These are phyloP conservation scores for Champsocephalus esox DNA, from an alignment of 2,797 vertebrate species.

Conservation along the genomic window DNA sequence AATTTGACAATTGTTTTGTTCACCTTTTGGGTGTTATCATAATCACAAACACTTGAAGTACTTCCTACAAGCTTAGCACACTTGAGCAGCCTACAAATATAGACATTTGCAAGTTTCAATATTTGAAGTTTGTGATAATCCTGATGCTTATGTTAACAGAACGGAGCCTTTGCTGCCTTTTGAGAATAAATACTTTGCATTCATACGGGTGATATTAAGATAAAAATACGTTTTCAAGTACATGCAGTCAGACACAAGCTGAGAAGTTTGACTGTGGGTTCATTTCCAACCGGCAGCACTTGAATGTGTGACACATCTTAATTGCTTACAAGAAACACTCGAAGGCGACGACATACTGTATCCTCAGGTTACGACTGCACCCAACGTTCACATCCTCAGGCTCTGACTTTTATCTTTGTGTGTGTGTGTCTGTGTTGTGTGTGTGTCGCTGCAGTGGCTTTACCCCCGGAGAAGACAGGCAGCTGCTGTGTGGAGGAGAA, in stretches of 20 bases:
- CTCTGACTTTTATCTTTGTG: conserved; percentile 72
- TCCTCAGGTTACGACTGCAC: conserved; percentile 76
- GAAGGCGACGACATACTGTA: conserved; percentile 40
- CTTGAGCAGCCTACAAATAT: not conserved
- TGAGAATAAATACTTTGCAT: not conserved
- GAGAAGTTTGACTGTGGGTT: conserved; percentile 24
- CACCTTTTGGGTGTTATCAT: conserved; percentile 14
- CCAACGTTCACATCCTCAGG: conserved; percentile 65
- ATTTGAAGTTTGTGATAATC: not conserved
- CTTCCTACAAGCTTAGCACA: not conserved
- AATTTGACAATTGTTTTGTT: conserved; percentile 14
- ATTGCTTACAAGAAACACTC: conserved; percentile 67
- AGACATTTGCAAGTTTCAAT: not conserved
- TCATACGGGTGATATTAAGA: not conserved
- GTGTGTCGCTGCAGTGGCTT: conserved; percentile 87
- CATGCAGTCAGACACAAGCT: not conserved
- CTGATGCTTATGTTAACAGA: not conserved
- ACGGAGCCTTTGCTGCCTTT: not conserved
- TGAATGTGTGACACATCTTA: conserved; percentile 59
- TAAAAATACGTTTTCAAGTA: conserved; percentile 7
- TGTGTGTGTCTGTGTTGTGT: conserved; percentile 32
- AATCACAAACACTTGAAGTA: not conserved
- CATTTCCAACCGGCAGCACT: conserved; percentile 32
- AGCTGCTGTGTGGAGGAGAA: conserved; percentile 92
- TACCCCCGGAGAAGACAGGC: conserved; percentile 95